Percentiles rank a stretch among this genome's conserved stretches.
These are phyloP conservation scores for Urocynchramus pylzowi DNA, from an alignment of 2,113 vertebrate genomes.

Conservation along the genomic window DNA sequence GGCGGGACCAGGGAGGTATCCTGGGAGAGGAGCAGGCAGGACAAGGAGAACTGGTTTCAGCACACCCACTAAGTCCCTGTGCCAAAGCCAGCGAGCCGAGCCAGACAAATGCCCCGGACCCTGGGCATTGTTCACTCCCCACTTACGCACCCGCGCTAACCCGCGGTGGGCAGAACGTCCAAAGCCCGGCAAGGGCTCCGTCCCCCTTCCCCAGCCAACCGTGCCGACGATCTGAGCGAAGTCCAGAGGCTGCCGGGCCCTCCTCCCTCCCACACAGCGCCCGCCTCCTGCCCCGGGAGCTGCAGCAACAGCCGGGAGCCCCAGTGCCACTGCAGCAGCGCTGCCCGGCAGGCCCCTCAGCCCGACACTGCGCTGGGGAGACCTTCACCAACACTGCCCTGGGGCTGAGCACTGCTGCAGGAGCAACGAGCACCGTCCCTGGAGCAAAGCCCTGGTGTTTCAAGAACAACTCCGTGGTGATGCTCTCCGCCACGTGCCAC, in stretches of 20 bases:
- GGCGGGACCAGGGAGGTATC: rapidly evolving
- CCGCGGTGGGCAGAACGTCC: rapidly evolving
- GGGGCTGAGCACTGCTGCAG: not conserved
- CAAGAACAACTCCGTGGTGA: not conserved
- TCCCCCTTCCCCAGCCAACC: not conserved
- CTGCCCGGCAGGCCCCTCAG: not conserved
- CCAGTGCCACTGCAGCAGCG: not conserved
- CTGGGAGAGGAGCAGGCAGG: not conserved
- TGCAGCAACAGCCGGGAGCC: rapidly evolving
- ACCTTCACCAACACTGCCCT: rapidly evolving
- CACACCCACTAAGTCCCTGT: not conserved
- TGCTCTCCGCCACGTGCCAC: rapidly evolving
- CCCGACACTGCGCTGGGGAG: rapidly evolving
- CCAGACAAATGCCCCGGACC: rapidly evolving
- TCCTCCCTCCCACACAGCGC: not conserved
- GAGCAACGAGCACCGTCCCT: not conserved
- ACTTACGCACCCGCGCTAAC: not conserved
- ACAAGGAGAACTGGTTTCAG: not conserved
- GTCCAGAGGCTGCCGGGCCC: not conserved
- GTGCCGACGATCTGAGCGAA: not conserved
- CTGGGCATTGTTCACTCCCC: not conserved
- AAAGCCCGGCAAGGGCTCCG: not conserved
- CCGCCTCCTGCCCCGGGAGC: not conserved
- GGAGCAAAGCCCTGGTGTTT: not conserved
- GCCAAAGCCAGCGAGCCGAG: not conserved